A percentile compares a stretch with the other conserved stretches of the same genome.
Evolutionary conservation across 2,888 invertebrate species (phyloP).

Genomic region (Brachylomia viminalis): DNA sequence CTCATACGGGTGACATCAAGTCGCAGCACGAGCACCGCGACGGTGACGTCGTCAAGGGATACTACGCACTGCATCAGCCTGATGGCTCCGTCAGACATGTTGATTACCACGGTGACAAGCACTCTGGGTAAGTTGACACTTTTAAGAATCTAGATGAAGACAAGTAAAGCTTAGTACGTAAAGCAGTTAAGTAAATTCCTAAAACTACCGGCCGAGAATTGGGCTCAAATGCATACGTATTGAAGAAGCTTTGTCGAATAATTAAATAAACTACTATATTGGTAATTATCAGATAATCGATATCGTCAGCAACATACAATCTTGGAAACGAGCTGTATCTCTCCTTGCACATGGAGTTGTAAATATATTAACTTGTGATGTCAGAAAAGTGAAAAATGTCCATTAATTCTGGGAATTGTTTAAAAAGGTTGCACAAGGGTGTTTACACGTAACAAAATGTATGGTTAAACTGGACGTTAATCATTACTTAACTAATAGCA

Average conservation of each 20-base stretch:
- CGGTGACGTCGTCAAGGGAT: slow-evolving; percentile 84
- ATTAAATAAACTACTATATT: not conserved
- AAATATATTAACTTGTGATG: not conserved
- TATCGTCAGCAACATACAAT: not conserved
- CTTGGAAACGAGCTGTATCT: not conserved
- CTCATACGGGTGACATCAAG: slow-evolving; percentile 88
- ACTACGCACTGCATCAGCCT: slow-evolving; percentile 86
- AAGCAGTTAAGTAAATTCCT: not conserved
- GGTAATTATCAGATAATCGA: too few species aligned
- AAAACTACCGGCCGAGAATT: not conserved
- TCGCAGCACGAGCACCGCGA: slow-evolving; percentile 86
- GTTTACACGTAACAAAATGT: not conserved
- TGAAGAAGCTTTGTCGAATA: not conserved
- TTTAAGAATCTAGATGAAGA: not conserved
- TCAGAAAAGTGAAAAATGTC: not conserved
- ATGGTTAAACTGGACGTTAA: not conserved
- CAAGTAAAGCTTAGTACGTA: too few species aligned
- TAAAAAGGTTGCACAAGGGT: too few species aligned
- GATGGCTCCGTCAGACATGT: slow-evolving; percentile 89
- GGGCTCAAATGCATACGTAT: too few species aligned
- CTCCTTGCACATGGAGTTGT: not conserved
- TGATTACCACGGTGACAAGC: slow-evolving; percentile 88
- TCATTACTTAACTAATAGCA: not conserved
- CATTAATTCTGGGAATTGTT: not conserved
- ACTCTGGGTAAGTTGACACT: slow-evolving; percentile 79